Percentiles rank a stretch among this genome's conserved stretches.
Evolutionary conservation across 1,140 invertebrate genomes (phyloP).

Genomic region (Heliconius eleuchia): DNA sequence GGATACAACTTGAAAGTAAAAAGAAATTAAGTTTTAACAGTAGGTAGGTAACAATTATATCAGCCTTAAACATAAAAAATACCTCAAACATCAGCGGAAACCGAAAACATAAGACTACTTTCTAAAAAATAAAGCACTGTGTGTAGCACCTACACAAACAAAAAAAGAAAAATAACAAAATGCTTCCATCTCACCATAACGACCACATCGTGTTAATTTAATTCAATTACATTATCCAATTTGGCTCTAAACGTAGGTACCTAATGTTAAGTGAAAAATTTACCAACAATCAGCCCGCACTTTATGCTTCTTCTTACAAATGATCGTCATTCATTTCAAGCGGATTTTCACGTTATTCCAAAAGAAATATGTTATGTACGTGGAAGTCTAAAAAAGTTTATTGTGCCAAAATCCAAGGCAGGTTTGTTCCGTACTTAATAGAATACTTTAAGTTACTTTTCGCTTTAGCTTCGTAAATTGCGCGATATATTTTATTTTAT

Average conservation of each 20-base stretch:
- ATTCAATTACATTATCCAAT: slow-evolving; percentile 9
- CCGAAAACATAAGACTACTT: neutral
- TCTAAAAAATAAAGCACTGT: neutral
- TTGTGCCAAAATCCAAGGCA: slow-evolving; percentile 35
- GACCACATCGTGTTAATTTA: slow-evolving; percentile 7
- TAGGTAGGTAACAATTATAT: neutral
- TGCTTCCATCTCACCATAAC: neutral
- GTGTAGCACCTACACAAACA: neutral
- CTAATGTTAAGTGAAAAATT: slow-evolving; percentile 41
- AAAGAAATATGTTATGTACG: slow-evolving; percentile 44
- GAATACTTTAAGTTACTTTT: slow-evolving; percentile 36
- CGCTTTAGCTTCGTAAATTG: slow-evolving; percentile 24
- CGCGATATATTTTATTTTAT: slow-evolving; percentile 27
- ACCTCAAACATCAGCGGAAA: neutral
- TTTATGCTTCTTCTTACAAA: slow-evolving; percentile 45
- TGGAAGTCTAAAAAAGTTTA: slow-evolving; percentile 33
- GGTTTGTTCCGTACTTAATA: slow-evolving; percentile 36
- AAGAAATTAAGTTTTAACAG: neutral
- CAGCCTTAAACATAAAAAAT: neutral
- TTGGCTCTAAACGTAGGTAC: slow-evolving; percentile 11
- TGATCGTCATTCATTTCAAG: slow-evolving; percentile 46
- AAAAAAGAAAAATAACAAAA: neutral
- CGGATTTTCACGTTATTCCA: slow-evolving; percentile 41
- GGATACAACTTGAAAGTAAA: neutral
- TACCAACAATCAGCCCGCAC: slow-evolving; percentile 46